These are phyloP conservation scores for Elgaria multicarinata DNA, from an alignment of 2,113 vertebrate species.

Conservation along the genomic window DNA sequence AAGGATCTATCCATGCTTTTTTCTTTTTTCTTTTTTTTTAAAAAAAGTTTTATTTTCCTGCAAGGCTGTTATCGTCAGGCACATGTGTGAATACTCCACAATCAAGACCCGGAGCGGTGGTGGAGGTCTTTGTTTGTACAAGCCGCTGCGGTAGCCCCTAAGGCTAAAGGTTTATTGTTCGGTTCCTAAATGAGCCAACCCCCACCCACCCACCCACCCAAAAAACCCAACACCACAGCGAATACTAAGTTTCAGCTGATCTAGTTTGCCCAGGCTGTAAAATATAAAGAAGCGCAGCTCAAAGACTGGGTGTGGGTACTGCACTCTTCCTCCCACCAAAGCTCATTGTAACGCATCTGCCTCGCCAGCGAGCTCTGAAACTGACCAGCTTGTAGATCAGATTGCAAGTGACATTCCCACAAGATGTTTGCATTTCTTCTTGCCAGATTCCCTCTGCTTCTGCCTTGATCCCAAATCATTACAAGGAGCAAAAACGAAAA, in stretches of 20 bases:
- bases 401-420: slow-evolving; percentile 50
- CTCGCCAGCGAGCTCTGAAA: slow-evolving; percentile 59
- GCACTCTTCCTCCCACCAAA: slow-evolving; percentile 68
- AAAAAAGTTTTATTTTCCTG: slow-evolving; percentile 47
- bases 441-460: slow-evolving; percentile 55
- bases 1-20: background rate
- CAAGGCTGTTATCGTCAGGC: slow-evolving; percentile 58
- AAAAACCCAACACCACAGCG: slow-evolving; percentile 74
- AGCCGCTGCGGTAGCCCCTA: slow-evolving; percentile 60
- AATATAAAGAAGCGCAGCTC: slow-evolving; percentile 58
- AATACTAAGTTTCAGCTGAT: slow-evolving; percentile 62
- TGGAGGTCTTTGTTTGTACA: slow-evolving; percentile 81
- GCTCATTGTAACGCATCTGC: slow-evolving; percentile 67
- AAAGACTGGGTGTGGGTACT: slow-evolving; percentile 63
- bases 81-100: slow-evolving; percentile 62
- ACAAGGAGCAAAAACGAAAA: background rate
- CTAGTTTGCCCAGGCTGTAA: slow-evolving; percentile 59
- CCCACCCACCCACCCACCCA: no score
- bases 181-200: slow-evolving; percentile 69
- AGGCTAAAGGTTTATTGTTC: slow-evolving; percentile 76
- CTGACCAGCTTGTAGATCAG: slow-evolving; percentile 73
- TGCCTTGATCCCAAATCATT: slow-evolving; percentile 21
- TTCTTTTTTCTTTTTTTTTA: background rate
- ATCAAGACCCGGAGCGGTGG: slow-evolving; percentile 67
- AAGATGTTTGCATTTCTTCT: slow-evolving; percentile 39